Percentiles rank a stretch among this genome's conserved stretches.
Conservation (phyloP, 2,797 vertebrate species). For the Schizothorax lantsangensis region DNA sequence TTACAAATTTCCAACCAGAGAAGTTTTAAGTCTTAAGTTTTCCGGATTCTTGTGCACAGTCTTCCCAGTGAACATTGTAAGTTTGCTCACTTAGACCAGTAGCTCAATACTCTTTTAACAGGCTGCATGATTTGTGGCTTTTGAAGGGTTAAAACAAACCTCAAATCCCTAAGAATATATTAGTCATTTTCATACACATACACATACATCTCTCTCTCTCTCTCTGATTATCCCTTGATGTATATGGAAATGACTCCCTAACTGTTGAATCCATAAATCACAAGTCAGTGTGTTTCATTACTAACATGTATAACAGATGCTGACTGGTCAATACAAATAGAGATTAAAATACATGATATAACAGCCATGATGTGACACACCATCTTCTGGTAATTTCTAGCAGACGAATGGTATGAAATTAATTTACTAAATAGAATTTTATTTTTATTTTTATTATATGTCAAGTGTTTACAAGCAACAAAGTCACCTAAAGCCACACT, state of each 20-base stretch:
- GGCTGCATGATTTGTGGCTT: background rate
- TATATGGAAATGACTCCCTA: too few relatives aligned
- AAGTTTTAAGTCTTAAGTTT: background rate
- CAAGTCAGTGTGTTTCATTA: too few relatives aligned
- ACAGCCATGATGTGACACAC: background rate
- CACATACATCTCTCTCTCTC: too few relatives aligned
- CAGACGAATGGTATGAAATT: background rate
- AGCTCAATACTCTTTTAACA: background rate
- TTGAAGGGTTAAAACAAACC: background rate
- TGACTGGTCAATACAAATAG: background rate
- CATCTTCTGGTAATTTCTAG: background rate
- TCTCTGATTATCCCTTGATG: too few relatives aligned
- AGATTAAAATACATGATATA: background rate
- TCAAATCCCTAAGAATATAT: background rate
- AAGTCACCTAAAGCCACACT: background rate
- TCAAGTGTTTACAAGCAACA: background rate
- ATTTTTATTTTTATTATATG: background rate
- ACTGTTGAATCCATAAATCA: too few relatives aligned
- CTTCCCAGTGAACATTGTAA: background rate
- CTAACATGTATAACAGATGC: background rate
- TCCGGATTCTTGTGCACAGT: background rate
- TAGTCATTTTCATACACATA: background rate
- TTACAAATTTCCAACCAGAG: background rate
- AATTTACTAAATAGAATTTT: background rate
- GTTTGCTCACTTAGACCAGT: background rate